A percentile compares a stretch with the other conserved stretches of the same genome.
phyloP scores from a whole-genome alignment of 2,113 vertebrate genomes.

The Eubucco bourcierii region DNA sequence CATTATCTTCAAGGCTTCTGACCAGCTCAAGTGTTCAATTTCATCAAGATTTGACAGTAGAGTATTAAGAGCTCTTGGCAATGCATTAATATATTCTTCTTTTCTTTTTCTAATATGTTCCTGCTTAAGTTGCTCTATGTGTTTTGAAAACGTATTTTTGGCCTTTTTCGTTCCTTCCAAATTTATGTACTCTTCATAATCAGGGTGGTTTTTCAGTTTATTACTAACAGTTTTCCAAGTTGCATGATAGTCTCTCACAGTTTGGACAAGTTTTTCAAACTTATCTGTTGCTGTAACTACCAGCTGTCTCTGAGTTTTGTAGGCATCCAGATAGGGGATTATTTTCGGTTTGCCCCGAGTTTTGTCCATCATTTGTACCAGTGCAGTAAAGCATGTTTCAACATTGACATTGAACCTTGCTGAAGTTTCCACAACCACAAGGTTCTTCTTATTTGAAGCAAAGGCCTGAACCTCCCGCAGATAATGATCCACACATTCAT shows the following conservation, averaged over 20 bases:
- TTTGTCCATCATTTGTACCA: conserved; percentile 97
- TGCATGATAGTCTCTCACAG: conserved; percentile 94
- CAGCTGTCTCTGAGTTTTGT: conserved; percentile 92
- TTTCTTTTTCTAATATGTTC: conserved; percentile 94
- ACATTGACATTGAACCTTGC: conserved; percentile 90
- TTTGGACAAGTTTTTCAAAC: conserved; percentile 92
- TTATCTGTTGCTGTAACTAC: conserved; percentile 90
- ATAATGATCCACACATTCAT: conserved; percentile 96
- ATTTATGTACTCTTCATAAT: conserved; percentile 95
- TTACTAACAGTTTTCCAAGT: conserved; percentile 94
- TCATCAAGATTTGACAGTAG: conserved; percentile 93
- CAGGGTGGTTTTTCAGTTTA: conserved; percentile 91
- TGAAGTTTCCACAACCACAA: conserved; percentile 93
- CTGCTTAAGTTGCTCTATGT: conserved; percentile 94
- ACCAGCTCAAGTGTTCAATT: conserved; percentile 91
- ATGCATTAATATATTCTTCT: conserved; percentile 94
- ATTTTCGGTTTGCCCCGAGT: conserved; percentile 95
- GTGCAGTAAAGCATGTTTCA: conserved; percentile 92
- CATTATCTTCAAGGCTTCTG: conserved; percentile 89
- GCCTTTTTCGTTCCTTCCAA: conserved; percentile 95
- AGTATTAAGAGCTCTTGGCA: conserved; percentile 93
- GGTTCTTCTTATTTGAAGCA: conserved; percentile 96
- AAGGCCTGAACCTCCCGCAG: conserved; percentile 94
- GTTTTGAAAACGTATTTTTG: conserved; percentile 91
- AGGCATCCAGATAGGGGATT: conserved; percentile 94